Percentiles rank a stretch among this genome's conserved stretches.
phyloP scores from a whole-genome alignment of 2,113 vertebrate species.

The Cephalopholis sonnerati region DNA sequence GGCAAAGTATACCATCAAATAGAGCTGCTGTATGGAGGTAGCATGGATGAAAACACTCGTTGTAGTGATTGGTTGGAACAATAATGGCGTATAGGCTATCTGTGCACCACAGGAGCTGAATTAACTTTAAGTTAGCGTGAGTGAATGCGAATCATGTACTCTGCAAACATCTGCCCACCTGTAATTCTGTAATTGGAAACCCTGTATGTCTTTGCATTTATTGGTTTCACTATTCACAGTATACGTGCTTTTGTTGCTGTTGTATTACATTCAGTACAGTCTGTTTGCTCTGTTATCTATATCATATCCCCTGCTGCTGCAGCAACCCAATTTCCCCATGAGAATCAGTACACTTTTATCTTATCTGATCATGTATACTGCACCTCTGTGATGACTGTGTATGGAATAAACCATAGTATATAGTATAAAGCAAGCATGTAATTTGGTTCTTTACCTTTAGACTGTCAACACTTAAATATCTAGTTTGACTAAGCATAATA shows the following conservation, averaged over 20 bases:
- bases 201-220: slow-evolving; percentile 20
- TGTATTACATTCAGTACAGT: slow-evolving; percentile 22
- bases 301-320: slow-evolving; percentile 19
- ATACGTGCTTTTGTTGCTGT: slow-evolving; percentile 13
- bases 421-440: neutral
- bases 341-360: slow-evolving; percentile 40
- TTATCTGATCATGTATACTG: slow-evolving; percentile 28
- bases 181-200: slow-evolving; percentile 28
- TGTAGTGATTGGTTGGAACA: neutral
- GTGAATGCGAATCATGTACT: neutral
- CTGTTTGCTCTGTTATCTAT: slow-evolving; percentile 39
- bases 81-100: neutral
- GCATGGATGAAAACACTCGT: neutral
- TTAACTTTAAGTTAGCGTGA: neutral
- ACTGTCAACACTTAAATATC: slow-evolving; percentile 16
- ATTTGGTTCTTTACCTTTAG: neutral
- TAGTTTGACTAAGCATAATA: slow-evolving; percentile 26
- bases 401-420: neutral
- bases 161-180: slow-evolving; percentile 28
- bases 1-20: neutral
- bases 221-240: slow-evolving; percentile 19
- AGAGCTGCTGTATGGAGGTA: neutral
- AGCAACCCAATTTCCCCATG: neutral
- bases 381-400: slow-evolving; percentile 7
- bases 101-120: neutral